These are phyloP conservation scores for Danio tinwini DNA, from an alignment of 2,797 vertebrate species.

Conservation along the genomic window DNA sequence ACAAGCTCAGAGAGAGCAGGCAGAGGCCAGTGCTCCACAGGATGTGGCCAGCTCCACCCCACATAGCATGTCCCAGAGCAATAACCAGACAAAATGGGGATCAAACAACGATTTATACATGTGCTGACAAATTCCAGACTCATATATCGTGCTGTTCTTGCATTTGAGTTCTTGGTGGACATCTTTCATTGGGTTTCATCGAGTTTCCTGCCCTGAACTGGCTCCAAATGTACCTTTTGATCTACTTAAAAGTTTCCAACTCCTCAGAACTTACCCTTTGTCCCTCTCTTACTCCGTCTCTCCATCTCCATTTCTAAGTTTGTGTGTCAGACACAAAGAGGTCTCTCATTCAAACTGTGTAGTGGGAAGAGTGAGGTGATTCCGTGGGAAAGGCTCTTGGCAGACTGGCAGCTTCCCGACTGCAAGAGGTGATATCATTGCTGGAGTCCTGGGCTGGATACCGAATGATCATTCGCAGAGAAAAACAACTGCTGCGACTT, in stretches of 20 bases:
- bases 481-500: slow-evolving; percentile 16
- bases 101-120: slow-evolving; percentile 46
- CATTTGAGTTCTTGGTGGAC: not conserved
- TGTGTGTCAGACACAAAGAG: slow-evolving; percentile 28
- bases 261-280: slow-evolving; percentile 3
- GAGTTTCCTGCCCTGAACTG: not conserved
- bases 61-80: slow-evolving; percentile 38
- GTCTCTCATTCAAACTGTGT: slow-evolving; percentile 14
- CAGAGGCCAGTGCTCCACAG: slow-evolving; percentile 50
- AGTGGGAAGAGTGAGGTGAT: slow-evolving; percentile 29
- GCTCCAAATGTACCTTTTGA: slow-evolving; percentile 7
- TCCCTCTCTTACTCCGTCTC: not conserved
- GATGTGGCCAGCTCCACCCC: slow-evolving; percentile 59
- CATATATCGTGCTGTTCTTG: slow-evolving; percentile 28
- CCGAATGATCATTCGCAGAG: not conserved
- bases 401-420: slow-evolving; percentile 40
- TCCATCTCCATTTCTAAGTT: slow-evolving; percentile 9
- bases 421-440: slow-evolving; percentile 28
- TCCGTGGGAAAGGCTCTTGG: slow-evolving; percentile 34
- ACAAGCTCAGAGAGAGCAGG: slow-evolving; percentile 13
- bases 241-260: slow-evolving; percentile 19
- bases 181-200: not conserved
- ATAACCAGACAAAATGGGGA: slow-evolving; percentile 44
- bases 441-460: not conserved
- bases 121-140: slow-evolving; percentile 43